Base-by-base conservation (phyloP, 2,888 invertebrate genomes). In the Drosophila picticornis region DNA sequence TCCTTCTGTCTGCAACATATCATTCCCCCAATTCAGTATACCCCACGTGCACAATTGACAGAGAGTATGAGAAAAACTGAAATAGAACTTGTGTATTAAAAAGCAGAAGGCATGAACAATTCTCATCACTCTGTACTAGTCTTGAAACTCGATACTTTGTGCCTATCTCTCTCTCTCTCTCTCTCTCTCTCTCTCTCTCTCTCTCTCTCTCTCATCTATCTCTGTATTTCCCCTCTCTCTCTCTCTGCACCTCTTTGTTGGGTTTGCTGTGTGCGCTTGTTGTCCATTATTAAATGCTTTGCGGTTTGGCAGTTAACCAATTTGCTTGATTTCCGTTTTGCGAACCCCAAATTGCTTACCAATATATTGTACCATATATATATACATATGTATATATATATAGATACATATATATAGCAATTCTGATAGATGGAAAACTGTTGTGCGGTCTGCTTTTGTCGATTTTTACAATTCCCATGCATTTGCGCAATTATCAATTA, bases 401-500 rank as follows among this genome's bases (percentile, higher is more conserved):
- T 13, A 46, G 22, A 75, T 72, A 13, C 7, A 13, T 22, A 72
- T 75, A 68, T 82, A 66, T 75, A 69, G 71, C 57, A 83, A 71
- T 61, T 38, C 58, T 76, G 70, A 71, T 75, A 77, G 85, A 74
- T 74, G 73, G 72, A 72, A 74, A 90, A 86, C 75, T 90, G 88
- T 90, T 75, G 68, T 90, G 89, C 51, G 85, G 81, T 79, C 71
- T 69, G 57, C 63, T 65, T 51, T 62, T 80, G 68, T 55, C 64
- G 61, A 78, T 64, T 73, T 66, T 58, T 66, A 66, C 71, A 66
- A 72, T 81, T 72, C 75, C 79, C 65, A 71, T 57, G 87, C 90
- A 90, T 80, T 82, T 89, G 76, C 78, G 88, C 91, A 90, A 87
- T 90, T 87, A 84, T 87, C 90, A 90, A 87, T 87, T 87, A 87